phyloP scores from a whole-genome alignment of 2,797 vertebrate species.

The Streptopelia turtur region DNA sequence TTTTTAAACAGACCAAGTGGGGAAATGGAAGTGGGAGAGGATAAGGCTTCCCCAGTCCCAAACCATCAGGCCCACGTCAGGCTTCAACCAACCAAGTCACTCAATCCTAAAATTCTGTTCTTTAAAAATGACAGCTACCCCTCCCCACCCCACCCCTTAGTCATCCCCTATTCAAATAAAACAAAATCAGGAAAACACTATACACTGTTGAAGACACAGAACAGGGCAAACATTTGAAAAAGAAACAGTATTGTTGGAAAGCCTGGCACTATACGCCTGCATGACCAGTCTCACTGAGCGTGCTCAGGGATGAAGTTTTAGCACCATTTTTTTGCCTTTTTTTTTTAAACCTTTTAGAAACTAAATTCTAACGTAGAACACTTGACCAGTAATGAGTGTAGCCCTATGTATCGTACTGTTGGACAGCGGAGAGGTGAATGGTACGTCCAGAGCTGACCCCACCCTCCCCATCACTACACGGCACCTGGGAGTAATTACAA shows the following conservation, averaged over 20 bases:
- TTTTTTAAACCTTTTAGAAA: slow-evolving; percentile 78
- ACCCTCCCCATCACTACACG: slow-evolving; percentile 65
- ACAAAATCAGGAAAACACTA: slow-evolving; percentile 72
- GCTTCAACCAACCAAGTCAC: slow-evolving; percentile 59
- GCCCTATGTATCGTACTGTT: slow-evolving; percentile 83
- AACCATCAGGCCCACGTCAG: slow-evolving; percentile 61
- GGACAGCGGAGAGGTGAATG: slow-evolving; percentile 76
- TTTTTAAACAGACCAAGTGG: slow-evolving; percentile 30
- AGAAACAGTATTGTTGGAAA: slow-evolving; percentile 73
- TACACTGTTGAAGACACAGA: slow-evolving; percentile 75
- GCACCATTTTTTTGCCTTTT: slow-evolving; percentile 79
- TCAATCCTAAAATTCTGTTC: slow-evolving; percentile 72
- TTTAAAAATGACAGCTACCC: slow-evolving; percentile 77
- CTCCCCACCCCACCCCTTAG: slow-evolving; percentile 55
- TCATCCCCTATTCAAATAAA: slow-evolving; percentile 67
- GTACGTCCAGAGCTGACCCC: slow-evolving; percentile 70
- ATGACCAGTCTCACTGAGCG: slow-evolving; percentile 83
- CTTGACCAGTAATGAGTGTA: slow-evolving; percentile 81
- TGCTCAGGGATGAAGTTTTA: slow-evolving; percentile 82
- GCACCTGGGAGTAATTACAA: slow-evolving; percentile 73
- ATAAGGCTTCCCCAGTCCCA: slow-evolving; percentile 69
- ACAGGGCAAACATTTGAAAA: slow-evolving; percentile 77
- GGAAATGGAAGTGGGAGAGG: slow-evolving; percentile 63
- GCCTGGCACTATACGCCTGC: slow-evolving; percentile 79
- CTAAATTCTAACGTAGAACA: slow-evolving; percentile 82